These are phyloP conservation scores for Petrocephalus microphthalmus DNA, from an alignment of 2,113 vertebrate genomes.

Conservation along the genomic window DNA sequence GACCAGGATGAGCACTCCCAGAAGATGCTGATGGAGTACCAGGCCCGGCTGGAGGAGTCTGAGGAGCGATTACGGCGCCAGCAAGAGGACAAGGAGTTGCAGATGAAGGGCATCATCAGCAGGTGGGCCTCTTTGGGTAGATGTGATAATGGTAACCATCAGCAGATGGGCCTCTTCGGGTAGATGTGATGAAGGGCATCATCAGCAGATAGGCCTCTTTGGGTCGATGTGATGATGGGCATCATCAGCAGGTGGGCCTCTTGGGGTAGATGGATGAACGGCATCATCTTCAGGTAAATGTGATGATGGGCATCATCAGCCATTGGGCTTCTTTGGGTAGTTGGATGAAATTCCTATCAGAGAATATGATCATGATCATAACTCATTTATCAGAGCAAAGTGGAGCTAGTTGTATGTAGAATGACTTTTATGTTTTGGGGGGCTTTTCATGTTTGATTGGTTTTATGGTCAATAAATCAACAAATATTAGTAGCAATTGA, in stretches of 20 bases:
- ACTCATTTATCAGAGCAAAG: background rate
- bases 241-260: background rate
- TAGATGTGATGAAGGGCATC: background rate
- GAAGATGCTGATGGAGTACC: conserved; percentile 93
- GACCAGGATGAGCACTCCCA: conserved; percentile 92
- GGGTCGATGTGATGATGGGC: background rate
- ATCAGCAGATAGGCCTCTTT: background rate
- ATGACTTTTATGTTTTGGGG: background rate
- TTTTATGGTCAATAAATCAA: background rate
- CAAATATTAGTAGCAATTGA: background rate
- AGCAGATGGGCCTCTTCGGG: background rate
- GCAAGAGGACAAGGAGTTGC: conserved; percentile 97
- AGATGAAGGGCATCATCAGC: conserved; percentile 99
- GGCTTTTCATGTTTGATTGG: background rate
- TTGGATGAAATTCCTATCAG: background rate
- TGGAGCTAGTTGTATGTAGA: background rate
- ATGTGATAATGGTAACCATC: background rate
- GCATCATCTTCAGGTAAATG: background rate
- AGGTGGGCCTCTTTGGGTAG: conserved; percentile 59
- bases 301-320: background rate
- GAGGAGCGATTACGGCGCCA: conserved; percentile 90
- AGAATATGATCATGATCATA: background rate
- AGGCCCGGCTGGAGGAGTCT: conserved; percentile 88
- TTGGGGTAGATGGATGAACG: background rate
- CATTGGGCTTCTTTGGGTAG: background rate